A percentile compares a stretch with the other conserved stretches of the same genome.
phyloP scores from a whole-genome alignment of 2,888 invertebrate genomes.

The Dryococelus australis region DNA sequence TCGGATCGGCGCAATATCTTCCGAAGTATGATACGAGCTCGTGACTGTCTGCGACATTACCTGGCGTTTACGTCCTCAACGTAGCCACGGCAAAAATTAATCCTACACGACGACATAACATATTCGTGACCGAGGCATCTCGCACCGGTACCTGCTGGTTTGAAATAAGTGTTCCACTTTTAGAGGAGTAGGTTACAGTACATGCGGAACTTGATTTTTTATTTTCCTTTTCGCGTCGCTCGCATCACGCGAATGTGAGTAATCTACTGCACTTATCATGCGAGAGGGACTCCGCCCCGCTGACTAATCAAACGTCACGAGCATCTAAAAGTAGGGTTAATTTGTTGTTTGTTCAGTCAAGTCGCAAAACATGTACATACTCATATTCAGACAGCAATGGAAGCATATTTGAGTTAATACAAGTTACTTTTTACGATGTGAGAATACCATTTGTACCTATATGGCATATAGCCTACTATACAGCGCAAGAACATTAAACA shows the following conservation, averaged over 20 bases:
- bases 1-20: no score
- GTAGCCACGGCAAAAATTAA: no score
- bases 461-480: no score
- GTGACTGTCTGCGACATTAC: no score
- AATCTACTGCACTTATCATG: neutral
- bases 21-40: no score
- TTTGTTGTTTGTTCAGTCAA: neutral
- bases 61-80: no score
- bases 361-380: neutral
- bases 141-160: neutral
- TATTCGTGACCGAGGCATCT: no score
- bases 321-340: neutral
- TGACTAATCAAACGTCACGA: neutral
- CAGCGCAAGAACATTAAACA: no score
- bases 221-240: neutral
- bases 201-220: neutral
- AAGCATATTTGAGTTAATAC: no score
- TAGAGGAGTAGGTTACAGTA: neutral
- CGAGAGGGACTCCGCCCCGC: neutral
- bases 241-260: neutral
- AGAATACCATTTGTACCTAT: no score
- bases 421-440: no score
- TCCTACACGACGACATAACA: no score
- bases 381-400: neutral
- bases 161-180: conserved; percentile 7